Evolutionary conservation across 2,113 vertebrate species (phyloP).

Genomic region (Eretmodus cyanostictus): DNA sequence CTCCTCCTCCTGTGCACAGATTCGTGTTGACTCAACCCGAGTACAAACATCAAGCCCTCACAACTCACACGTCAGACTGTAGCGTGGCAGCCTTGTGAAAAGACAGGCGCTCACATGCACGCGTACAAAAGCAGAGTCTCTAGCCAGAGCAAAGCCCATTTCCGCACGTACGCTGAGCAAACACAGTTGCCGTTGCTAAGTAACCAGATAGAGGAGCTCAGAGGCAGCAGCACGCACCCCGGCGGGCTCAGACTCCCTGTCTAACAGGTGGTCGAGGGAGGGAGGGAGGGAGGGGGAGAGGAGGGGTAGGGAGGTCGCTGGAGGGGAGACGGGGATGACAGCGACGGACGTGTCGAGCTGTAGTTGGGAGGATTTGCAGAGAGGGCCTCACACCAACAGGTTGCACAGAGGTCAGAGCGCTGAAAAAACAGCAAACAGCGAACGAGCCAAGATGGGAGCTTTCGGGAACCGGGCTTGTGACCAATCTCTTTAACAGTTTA

Average conservation of each 20-base stretch:
- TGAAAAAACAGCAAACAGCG: conserved; percentile 13
- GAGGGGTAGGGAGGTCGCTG: not conserved
- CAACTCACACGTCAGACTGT: not conserved
- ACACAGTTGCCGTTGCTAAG: conserved; percentile 69
- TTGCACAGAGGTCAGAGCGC: conserved; percentile 40
- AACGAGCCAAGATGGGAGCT: not conserved
- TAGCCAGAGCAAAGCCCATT: conserved; percentile 47
- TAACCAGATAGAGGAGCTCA: conserved; percentile 67
- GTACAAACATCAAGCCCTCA: conserved; percentile 21
- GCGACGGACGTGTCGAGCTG: conserved; percentile 21
- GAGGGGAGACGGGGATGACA: conserved; percentile 29
- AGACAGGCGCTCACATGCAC: conserved; percentile 15
- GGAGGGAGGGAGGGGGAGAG: not conserved
- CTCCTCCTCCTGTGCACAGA: conserved; percentile 6
- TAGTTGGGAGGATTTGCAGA: conserved; percentile 19
- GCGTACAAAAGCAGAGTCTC: conserved; percentile 39
- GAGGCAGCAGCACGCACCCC: conserved; percentile 56
- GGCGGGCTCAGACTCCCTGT: conserved; percentile 49
- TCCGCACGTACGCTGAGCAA: conserved; percentile 65
- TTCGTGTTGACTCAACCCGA: not conserved
- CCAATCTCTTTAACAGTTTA: not conserved
- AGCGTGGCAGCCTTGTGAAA: conserved; percentile 26
- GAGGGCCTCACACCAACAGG: conserved; percentile 9
- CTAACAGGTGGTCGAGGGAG: conserved; percentile 64
- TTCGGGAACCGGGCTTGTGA: not conserved